Evolutionary conservation across 1,140 invertebrate genomes (phyloP), one percentile per base, ranked within the genome.

Genomic region (Megalopta genalis): DNA sequence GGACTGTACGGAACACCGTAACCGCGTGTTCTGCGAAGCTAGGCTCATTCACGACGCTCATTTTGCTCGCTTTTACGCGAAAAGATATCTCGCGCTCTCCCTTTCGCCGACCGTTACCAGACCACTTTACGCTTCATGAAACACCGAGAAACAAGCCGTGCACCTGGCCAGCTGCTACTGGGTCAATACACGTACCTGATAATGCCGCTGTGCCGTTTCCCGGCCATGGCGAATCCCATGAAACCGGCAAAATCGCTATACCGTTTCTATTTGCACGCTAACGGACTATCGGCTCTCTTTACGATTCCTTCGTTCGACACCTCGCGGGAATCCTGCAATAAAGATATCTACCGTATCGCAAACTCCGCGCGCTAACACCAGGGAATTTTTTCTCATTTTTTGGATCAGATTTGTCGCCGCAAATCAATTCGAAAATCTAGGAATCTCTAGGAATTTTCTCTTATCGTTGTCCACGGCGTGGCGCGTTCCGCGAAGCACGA

Each of bases 161-260:
- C 84, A 86, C 84, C 84, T 86, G 84, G 84, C 83, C 84, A 85
- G 84, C 83, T 86, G 84, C 70, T 84, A 85, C 60, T 85, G 69
- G 83, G 83, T 85, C 83, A 85, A 85, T 85, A 85, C 77, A 39
- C 66, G 79, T 65, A 77, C 80, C 64, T 81, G 84, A 85, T 72
- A 76, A 69, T 85, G 60, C 65, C 8, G 54, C 27, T 66, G 42
- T 37, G 74, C 64, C 78, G 65, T 77, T 85, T 79, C 74, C 10
- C 27, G 14, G 12, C 39, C 65, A 71, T 60, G 67, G 68, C 66
- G 71, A 59, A 82, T 18, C 23, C 18, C 21, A 73, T 46, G 77
- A 68, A 82, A 68, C 77, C 32, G 5, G 21, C 7, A 23, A 23
- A 25, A 21, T 63, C 8, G 54, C 21, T 57, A 9, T 57, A 57